Percentiles rank a stretch among this genome's conserved stretches.
These are phyloP conservation scores for Sitodiplosis mosellana DNA, from an alignment of 1,140 invertebrate genomes.

Conservation along the genomic window DNA sequence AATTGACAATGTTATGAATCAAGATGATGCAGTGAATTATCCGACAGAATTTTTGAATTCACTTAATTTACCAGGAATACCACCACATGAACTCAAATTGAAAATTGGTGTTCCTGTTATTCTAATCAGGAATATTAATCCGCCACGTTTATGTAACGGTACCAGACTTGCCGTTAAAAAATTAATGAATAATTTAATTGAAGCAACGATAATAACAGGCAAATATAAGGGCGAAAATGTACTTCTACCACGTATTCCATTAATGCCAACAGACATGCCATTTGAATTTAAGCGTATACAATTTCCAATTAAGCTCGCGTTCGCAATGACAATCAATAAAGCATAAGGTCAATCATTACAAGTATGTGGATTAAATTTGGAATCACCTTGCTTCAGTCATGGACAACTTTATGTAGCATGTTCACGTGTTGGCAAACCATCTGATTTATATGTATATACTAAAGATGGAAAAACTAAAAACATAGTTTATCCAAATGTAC, in stretches of 20 bases:
- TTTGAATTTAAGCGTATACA: slow-evolving; percentile 6
- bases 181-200: slow-evolving; percentile 12
- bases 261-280: slow-evolving; percentile 11
- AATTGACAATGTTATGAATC: slow-evolving; percentile 11
- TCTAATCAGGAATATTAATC: slow-evolving; percentile 21
- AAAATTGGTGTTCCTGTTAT: slow-evolving; percentile 21
- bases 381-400: too few relatives aligned
- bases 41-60: slow-evolving; percentile 13
- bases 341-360: slow-evolving; percentile 29
- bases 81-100: slow-evolving; percentile 7
- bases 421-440: too few relatives aligned
- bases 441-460: too few relatives aligned
- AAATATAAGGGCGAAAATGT: slow-evolving; percentile 14
- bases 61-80: slow-evolving; percentile 11
- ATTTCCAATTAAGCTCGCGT: slow-evolving; percentile 21
- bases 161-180: slow-evolving; percentile 16
- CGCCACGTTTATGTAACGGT: slow-evolving; percentile 21
- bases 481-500: too few relatives aligned
- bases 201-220: slow-evolving; percentile 18
- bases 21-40: slow-evolving; percentile 10
- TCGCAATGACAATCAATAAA: slow-evolving; percentile 36
- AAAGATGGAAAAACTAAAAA: too few relatives aligned
- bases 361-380: too few relatives aligned
- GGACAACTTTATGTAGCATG: too few relatives aligned
- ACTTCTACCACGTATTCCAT: slow-evolving; percentile 19